Conservation (phyloP, 2,888 invertebrate species). For the Dastarcus helophoroides region DNA sequence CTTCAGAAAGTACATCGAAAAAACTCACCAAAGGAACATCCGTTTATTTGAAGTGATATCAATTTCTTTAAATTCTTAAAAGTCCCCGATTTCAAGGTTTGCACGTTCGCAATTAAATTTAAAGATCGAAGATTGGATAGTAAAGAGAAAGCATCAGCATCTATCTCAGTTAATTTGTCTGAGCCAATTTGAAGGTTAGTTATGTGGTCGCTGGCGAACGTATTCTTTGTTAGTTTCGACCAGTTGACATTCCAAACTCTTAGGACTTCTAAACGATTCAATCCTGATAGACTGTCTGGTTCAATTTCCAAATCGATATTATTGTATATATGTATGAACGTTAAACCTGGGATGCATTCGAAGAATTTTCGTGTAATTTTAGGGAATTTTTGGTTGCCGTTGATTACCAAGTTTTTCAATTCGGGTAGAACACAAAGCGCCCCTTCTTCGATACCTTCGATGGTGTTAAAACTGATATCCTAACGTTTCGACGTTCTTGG, state of each 20-base stretch:
- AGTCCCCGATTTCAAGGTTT: too few relatives aligned
- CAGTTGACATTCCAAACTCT: slow-evolving; percentile 3
- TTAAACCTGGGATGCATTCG: slow-evolving; percentile 7
- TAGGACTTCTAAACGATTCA: slow-evolving; percentile 5
- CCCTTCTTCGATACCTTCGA: slow-evolving; percentile 6
- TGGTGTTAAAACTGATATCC: slow-evolving; percentile 4
- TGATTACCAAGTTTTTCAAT: slow-evolving; percentile 2
- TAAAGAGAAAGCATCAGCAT: slow-evolving; percentile 7
- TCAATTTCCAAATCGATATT: slow-evolving; percentile 5
- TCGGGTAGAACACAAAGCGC: slow-evolving; percentile 8
- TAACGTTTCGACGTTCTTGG: slow-evolving; percentile 6
- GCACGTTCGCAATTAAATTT: too few relatives aligned
- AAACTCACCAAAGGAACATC: too few relatives aligned
- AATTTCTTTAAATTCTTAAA: too few relatives aligned
- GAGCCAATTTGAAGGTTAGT: slow-evolving; percentile 5
- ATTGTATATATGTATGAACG: slow-evolving; percentile 1
- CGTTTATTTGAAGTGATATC: too few relatives aligned
- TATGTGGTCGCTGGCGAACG: slow-evolving; percentile 7
- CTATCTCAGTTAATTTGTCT: slow-evolving; percentile 7
- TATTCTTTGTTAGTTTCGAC: slow-evolving; percentile 7
- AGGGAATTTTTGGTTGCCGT: slow-evolving; percentile 8
- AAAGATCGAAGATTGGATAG: slow-evolving; percentile 5
- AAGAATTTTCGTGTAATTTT: slow-evolving; percentile 7
- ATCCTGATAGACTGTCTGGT: slow-evolving; percentile 4
- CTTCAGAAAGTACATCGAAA: too few relatives aligned